Evolutionary conservation across 2,113 vertebrate species (phyloP).

Genomic region (Callionymus lyra): DNA sequence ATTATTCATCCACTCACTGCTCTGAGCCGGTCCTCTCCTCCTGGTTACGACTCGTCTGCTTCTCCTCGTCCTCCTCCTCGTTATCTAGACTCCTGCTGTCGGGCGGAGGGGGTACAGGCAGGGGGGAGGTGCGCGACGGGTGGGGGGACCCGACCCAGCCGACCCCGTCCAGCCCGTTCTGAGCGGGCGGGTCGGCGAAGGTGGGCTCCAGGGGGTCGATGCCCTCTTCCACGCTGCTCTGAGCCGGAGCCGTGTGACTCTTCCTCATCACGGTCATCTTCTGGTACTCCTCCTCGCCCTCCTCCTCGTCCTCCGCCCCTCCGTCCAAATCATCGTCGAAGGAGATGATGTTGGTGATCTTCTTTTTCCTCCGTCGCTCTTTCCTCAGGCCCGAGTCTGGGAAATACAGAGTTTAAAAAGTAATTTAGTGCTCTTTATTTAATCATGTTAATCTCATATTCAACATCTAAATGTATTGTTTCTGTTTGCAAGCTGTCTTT

Average conservation of each 20-base stretch:
- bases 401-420: conserved; percentile 1
- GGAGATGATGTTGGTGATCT: conserved; percentile 93
- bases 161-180: conserved; percentile 51
- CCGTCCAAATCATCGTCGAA: conserved; percentile 81
- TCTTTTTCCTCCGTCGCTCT: conserved; percentile 89
- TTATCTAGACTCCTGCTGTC: conserved; percentile 60
- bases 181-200: conserved; percentile 31
- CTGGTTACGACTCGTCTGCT: conserved; percentile 40
- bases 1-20: conserved; percentile 51
- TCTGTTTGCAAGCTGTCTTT: too few species aligned
- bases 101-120: conserved; percentile 13
- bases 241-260: conserved; percentile 32
- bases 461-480: too few species aligned
- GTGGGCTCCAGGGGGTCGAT: conserved; percentile 37
- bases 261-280: conserved; percentile 26
- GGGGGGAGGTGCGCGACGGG: conserved; percentile 34
- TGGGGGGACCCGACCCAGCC: conserved; percentile 58
- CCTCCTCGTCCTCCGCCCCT: conserved; percentile 75
- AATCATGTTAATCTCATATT: too few species aligned
- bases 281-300: conserved; percentile 43
- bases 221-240: conserved; percentile 57
- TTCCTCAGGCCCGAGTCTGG: conserved; percentile 80
- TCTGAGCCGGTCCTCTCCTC: conserved; percentile 49
- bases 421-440: too few species aligned
- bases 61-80: conserved; percentile 66